Percentiles rank a stretch among this genome's conserved stretches.
These are phyloP conservation scores for Chelon auratus DNA, from an alignment of 2,797 vertebrate species.

Conservation along the genomic window DNA sequence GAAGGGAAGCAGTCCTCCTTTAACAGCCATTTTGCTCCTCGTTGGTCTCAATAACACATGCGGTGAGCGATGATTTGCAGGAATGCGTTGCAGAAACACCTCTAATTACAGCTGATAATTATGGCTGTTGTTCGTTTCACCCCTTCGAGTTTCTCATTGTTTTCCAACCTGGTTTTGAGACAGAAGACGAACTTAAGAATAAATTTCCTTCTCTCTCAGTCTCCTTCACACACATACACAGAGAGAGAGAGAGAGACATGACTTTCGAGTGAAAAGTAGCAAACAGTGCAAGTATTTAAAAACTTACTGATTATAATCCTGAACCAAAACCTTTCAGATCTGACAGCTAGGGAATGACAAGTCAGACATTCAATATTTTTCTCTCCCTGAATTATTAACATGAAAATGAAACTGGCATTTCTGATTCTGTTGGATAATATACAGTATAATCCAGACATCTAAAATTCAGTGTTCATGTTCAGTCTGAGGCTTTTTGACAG, in stretches of 20 bases:
- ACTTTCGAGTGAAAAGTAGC: slow-evolving; percentile 20
- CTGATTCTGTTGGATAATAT: slow-evolving; percentile 52
- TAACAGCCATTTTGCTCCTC: background rate
- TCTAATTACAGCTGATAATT: slow-evolving; percentile 19
- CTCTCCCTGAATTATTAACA: slow-evolving; percentile 41
- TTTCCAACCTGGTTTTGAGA: slow-evolving; percentile 29
- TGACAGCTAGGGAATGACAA: slow-evolving; percentile 49
- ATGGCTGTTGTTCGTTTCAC: slow-evolving; percentile 20
- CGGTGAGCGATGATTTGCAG: background rate
- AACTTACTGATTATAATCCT: slow-evolving; percentile 52
- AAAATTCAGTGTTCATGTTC: slow-evolving; percentile 27
- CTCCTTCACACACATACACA: background rate
- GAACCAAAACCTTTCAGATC: slow-evolving; percentile 50
- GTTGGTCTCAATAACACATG: background rate
- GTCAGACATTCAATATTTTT: slow-evolving; percentile 20
- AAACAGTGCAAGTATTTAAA: slow-evolving; percentile 47
- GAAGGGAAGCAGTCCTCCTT: background rate
- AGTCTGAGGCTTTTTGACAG: slow-evolving; percentile 24
- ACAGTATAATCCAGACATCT: slow-evolving; percentile 41
- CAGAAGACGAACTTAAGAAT: slow-evolving; percentile 31
- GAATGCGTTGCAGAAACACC: slow-evolving; percentile 2
- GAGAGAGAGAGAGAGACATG: background rate
- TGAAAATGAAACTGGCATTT: slow-evolving; percentile 52
- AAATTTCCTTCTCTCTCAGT: background rate
- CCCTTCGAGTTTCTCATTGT: slow-evolving; percentile 8